Conservation (phyloP, 2,888 invertebrate species). For the Tenthredo scrophulariae region DNA sequence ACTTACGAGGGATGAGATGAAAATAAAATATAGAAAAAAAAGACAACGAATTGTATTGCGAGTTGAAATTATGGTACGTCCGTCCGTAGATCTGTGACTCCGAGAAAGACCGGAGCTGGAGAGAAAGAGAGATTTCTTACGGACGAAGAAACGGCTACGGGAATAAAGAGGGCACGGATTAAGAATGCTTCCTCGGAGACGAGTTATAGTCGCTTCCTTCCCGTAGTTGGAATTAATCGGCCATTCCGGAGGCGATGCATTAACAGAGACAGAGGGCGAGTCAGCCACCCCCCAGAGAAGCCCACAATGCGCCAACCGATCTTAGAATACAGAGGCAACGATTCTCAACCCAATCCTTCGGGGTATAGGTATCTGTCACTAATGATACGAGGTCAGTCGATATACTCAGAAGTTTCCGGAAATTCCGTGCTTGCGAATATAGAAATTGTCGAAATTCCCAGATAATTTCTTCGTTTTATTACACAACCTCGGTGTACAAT, state of each 20-base stretch:
- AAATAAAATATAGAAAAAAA: background rate
- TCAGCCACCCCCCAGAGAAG: conserved; percentile 57
- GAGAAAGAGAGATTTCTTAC: conserved; percentile 63
- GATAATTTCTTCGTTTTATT: background rate
- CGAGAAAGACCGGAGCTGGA: conserved; percentile 33
- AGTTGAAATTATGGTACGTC: background rate
- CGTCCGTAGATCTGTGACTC: conserved; percentile 34
- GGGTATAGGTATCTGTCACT: background rate
- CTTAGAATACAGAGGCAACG: conserved; percentile 9
- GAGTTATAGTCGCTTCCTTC: conserved; percentile 77
- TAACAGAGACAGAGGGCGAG: conserved; percentile 73
- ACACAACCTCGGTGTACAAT: background rate
- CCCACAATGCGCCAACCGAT: conserved; percentile 34
- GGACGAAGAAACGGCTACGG: conserved; percentile 62
- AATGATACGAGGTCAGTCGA: background rate
- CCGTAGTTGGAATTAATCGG: conserved; percentile 77
- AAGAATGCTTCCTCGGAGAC: conserved; percentile 77
- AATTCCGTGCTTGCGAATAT: background rate
- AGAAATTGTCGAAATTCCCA: background rate
- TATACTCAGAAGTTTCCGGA: background rate
- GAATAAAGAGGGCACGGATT: conserved; percentile 77
- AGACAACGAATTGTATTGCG: background rate
- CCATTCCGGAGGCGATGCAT: conserved; percentile 76
- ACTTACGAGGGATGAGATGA: background rate
- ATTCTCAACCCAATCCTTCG: conserved; percentile 17